These are phyloP conservation scores for Struthidea cinerea DNA, from an alignment of 2,113 vertebrate species.

Conservation along the genomic window DNA sequence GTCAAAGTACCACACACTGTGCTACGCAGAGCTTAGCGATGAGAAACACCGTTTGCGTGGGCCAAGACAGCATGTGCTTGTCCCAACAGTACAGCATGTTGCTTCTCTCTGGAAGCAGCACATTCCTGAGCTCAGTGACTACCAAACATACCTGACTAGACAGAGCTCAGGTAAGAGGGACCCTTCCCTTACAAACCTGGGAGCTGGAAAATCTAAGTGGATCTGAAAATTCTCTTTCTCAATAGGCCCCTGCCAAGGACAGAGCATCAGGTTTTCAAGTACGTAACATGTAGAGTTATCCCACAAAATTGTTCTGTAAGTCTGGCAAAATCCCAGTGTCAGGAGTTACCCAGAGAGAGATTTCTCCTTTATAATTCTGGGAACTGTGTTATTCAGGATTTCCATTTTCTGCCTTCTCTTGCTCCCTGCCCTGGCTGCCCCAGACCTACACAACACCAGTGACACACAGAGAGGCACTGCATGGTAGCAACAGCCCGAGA, in stretches of 20 bases:
- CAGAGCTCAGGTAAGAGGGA: background rate
- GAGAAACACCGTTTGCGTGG: background rate
- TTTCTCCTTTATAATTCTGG: background rate
- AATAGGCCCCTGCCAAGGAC: background rate
- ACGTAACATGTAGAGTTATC: fast-evolving
- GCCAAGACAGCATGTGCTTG: background rate
- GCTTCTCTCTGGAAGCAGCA: background rate
- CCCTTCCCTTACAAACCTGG: background rate
- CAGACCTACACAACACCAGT: background rate
- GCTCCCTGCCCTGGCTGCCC: background rate
- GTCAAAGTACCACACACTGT: background rate
- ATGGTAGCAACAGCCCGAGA: constrained; percentile 23
- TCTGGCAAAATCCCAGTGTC: background rate
- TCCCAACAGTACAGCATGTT: background rate
- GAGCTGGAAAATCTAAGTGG: background rate
- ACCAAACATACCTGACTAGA: background rate
- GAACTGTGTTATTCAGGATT: background rate
- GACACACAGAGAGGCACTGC: background rate
- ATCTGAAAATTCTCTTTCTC: background rate
- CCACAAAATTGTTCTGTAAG: background rate
- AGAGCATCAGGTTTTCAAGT: background rate
- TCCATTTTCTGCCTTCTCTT: background rate
- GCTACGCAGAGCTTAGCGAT: background rate
- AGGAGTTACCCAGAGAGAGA: background rate
- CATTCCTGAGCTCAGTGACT: background rate